Percentiles rank a stretch among this genome's conserved stretches.
These are phyloP conservation scores for Merops nubicus DNA, from an alignment of 2,113 vertebrate species.

Conservation along the genomic window DNA sequence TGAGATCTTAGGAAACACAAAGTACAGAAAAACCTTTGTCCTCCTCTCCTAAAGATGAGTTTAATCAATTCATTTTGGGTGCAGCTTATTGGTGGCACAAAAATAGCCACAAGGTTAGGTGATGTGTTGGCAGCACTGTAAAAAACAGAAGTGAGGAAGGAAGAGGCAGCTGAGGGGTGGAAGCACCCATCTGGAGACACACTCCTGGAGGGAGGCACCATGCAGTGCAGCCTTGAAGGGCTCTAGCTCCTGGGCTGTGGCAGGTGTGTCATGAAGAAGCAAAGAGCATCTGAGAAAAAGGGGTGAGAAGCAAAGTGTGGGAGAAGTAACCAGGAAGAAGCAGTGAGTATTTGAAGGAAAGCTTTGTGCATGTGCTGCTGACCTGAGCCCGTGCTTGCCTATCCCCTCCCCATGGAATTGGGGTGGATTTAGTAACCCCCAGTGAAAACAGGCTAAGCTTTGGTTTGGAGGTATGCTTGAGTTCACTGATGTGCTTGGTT, in stretches of 20 bases:
- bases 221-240: accelerated
- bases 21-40: neutral
- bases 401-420: neutral
- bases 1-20: neutral
- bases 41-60: neutral
- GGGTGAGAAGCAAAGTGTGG: neutral
- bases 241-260: neutral
- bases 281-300: neutral
- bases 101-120: neutral
- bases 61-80: neutral
- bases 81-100: neutral
- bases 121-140: neutral
- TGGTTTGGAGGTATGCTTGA: neutral
- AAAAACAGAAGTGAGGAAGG: neutral
- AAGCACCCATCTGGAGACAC: neutral
- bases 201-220: neutral
- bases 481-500: neutral
- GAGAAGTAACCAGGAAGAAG: neutral
- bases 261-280: neutral
- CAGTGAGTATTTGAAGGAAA: neutral
- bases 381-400: too few species aligned
- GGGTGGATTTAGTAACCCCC: neutral
- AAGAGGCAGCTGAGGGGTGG: neutral
- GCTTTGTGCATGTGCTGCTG: neutral
- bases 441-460: neutral